Base-by-base conservation (phyloP, 1,140 invertebrate genomes). In the Formica exsecta region DNA sequence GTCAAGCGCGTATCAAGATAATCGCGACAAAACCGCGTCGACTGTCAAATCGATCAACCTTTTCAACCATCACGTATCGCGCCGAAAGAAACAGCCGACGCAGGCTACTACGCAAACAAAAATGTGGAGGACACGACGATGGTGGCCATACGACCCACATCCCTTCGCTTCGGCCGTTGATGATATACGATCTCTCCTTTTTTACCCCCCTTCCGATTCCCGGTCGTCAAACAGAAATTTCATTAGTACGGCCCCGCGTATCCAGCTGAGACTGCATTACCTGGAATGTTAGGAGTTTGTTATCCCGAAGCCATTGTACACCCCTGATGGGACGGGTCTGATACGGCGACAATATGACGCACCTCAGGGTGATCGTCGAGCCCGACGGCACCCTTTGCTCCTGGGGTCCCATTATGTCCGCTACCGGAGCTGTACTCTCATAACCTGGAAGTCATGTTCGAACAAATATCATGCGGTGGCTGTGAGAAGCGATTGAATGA, bases 271-370 rank as follows among this genome's bases (percentile, higher is more conserved):
- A 51, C 44, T 83, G 66, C 85, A 87, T 92, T 89, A 95, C 94
- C 94, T 95, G 94, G 94, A 95, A 95, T 95, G 95, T 94, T 91
- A 95, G 93, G 90, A 95, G 93, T 94, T 94, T 95, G 92, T 95
- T 95, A 91, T 95, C 93, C 87, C 94, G 92, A 70, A 95, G 93
- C 94, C 94, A 95, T 91, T 95, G 95, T 85, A 94, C 94, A 68
- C 92, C 94, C 91, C 93, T 94, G 92, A 94, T 93, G 88, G 93
- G 94, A 29, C 94, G 92, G 29, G 92, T 93, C 89, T 94, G 94
- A 92, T 95, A 94, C 62, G 94, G 94, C 79, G 94, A 93, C 75
- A 93, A 94, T 90, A 95, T 93, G 89, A 95, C 93, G 92, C 95
- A 96, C 86, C 94, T 95, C 71, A 96, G 91, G 86, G 94, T 95